phyloP scores from a whole-genome alignment of 2,113 vertebrate genomes.

The Sinosuthora webbiana region DNA sequence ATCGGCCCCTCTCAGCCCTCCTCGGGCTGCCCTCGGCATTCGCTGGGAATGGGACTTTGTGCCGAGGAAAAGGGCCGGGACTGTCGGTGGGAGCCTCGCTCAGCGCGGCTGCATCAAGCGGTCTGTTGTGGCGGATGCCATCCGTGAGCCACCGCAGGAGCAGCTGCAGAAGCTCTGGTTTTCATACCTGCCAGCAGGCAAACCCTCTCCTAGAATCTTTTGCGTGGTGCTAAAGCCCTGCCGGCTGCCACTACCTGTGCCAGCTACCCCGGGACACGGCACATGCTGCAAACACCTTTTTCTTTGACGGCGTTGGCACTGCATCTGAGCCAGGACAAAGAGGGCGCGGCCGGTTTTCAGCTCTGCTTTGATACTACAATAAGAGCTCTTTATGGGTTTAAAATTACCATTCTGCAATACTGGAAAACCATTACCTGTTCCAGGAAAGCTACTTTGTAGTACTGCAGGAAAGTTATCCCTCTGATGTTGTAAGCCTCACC shows the following conservation, averaged over 20 bases:
- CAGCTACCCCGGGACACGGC: neutral
- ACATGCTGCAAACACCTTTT: neutral
- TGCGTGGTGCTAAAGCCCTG: neutral
- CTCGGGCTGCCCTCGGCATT: neutral
- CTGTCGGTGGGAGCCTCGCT: fast-evolving
- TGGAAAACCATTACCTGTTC: neutral
- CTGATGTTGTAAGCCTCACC: neutral
- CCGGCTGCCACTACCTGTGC: neutral
- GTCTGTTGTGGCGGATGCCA: neutral
- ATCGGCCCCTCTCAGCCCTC: neutral
- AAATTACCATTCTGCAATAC: neutral
- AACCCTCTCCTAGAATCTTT: neutral
- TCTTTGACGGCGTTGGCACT: neutral
- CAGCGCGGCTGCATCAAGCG: neutral
- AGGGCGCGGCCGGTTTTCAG: neutral
- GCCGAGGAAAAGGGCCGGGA: no score
- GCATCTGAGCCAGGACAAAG: neutral
- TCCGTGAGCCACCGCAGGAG: neutral
- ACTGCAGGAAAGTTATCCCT: neutral
- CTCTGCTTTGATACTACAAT: neutral
- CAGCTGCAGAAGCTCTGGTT: neutral
- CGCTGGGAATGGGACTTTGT: neutral
- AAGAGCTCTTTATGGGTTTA: neutral
- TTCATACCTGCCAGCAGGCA: neutral
- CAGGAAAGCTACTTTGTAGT: neutral